Percentiles rank a stretch among this genome's conserved stretches.
Conservation (phyloP, 1,140 invertebrate genomes). For the Mamestra configurata region DNA sequence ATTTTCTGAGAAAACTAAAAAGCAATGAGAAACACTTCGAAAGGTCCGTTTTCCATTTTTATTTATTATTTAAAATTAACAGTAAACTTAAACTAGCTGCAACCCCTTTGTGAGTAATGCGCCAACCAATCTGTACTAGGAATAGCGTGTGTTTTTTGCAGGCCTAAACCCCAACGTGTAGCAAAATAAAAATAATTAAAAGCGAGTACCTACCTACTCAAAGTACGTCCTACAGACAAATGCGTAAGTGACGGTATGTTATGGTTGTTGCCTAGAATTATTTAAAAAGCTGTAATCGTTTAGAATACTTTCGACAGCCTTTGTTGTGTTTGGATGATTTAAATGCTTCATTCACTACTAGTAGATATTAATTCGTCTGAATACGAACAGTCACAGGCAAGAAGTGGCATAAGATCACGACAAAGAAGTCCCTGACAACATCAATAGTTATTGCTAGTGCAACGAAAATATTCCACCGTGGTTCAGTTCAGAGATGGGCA, state of each 20-base stretch:
- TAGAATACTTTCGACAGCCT: conserved; percentile 50
- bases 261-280: conserved; percentile 54
- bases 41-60: no score
- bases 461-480: conserved; percentile 37
- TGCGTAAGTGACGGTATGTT: conserved; percentile 47
- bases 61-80: no score
- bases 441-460: conserved; percentile 32
- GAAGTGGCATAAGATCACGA: not conserved
- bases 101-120: no score
- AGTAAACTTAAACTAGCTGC: no score
- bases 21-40: no score
- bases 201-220: not conserved
- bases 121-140: not conserved
- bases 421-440: not conserved
- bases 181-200: not conserved
- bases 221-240: not conserved
- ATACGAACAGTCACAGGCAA: conserved; percentile 25
- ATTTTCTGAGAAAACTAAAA: no score
- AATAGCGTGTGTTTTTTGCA: conserved; percentile 65
- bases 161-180: conserved; percentile 58
- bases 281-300: conserved; percentile 41
- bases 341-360: conserved; percentile 12
- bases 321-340: conserved; percentile 27
- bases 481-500: not conserved
- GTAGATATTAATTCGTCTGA: conserved; percentile 3